Evolutionary conservation across 2,888 invertebrate genomes (phyloP), one percentile per base, ranked within the genome.

Genomic region (Cecidostiba fungosa): DNA sequence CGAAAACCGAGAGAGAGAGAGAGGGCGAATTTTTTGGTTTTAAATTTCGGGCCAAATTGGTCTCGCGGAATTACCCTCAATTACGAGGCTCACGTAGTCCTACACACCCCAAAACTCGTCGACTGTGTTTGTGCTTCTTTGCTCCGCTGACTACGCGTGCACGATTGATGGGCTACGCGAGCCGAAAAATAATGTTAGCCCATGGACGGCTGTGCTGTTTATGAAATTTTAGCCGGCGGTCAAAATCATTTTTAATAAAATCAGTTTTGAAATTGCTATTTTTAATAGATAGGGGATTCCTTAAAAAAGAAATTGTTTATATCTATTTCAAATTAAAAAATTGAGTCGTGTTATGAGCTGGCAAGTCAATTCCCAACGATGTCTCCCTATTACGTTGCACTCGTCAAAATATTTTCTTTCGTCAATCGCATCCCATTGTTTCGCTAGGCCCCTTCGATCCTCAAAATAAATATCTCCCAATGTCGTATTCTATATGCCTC

Each of bases 31-130:
- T 82, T 85, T 87, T 74, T 62, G 85, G 84, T 91, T 92, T 92
- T 89, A 89, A 90, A 91, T 92, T 91, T 90, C 89, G 85, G 87
- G 86, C 84, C 82, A 90, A 91, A 92, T 92, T 92, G 90, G 89
- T 89, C 88, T 89, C 89, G 90, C 88, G 84, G 90, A 91, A 91
- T 92, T 92, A 92, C 89, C 90, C 89, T 88, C 91, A 90, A 92
- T 92, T 91, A 90, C 85, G 39, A 19, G 80, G 77, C 78, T 85
- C 62, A 79, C 81, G 87, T 82, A 82, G 85, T 77, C 85, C 79
- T 66, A 74, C 23, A 74, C 23, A 59, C 54, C 39, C 70, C 54
- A 29, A 77, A 50, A 39, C 47, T 84, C 23, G 59, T 74, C 43
- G 54, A 36, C 54, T 36, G 36, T 39, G 16, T 47, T 29, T 69